Percentiles rank a stretch among this genome's conserved stretches.
Evolutionary conservation across 2,797 vertebrate species (phyloP).

Genomic region (Hephaestus fuliginosus): DNA sequence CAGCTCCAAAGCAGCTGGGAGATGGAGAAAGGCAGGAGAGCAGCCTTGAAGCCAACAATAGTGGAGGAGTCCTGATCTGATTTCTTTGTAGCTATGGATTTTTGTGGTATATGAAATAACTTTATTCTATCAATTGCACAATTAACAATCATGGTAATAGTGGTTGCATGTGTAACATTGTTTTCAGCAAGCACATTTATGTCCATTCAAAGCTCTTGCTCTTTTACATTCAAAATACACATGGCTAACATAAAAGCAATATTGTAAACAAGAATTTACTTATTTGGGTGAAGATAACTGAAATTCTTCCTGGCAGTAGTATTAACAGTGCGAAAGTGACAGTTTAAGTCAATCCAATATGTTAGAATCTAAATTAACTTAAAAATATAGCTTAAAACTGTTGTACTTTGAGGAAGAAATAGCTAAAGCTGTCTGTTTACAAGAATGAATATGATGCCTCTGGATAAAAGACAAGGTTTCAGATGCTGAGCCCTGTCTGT

Average conservation of each 20-base stretch:
- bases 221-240: background rate
- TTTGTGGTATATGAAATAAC: background rate
- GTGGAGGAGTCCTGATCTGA: background rate
- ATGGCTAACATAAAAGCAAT: constrained; percentile 3
- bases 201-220: background rate
- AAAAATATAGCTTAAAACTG: constrained; percentile 19
- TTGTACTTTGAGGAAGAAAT: background rate
- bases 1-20: constrained; percentile 48
- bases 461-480: no score
- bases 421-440: background rate
- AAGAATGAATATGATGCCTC: background rate
- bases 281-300: background rate
- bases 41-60: background rate
- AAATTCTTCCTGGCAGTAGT: background rate
- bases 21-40: constrained; percentile 27
- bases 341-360: background rate
- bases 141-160: background rate
- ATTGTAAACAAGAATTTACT: constrained; percentile 1
- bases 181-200: background rate
- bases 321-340: background rate
- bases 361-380: constrained; percentile 3
- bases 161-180: background rate
- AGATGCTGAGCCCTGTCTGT: background rate
- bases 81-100: background rate
- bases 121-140: background rate